These are phyloP conservation scores for Colletes gigas DNA, from an alignment of 1,140 invertebrate genomes.

Conservation along the genomic window DNA sequence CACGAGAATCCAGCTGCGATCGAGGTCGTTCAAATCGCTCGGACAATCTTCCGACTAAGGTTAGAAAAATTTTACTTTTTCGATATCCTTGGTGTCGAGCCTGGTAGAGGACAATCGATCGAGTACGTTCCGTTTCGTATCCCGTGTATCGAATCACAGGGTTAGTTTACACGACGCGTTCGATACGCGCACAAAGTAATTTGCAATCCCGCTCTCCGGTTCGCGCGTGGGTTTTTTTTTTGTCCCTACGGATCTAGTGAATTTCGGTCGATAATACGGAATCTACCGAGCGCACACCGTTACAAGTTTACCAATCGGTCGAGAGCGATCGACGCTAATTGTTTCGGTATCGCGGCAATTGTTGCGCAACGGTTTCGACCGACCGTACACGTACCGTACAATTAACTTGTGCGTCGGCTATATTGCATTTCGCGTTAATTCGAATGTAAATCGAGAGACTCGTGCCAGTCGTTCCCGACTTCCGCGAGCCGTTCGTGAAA, in stretches of 20 bases:
- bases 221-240: neutral
- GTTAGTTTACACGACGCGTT: too few species aligned
- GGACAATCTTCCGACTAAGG: too few species aligned
- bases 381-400: neutral
- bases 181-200: too few species aligned
- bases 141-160: too few species aligned
- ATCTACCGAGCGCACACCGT: too few species aligned
- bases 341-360: neutral
- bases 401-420: neutral
- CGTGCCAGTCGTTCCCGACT: neutral
- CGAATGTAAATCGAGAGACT: constrained; percentile 15
- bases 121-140: too few species aligned
- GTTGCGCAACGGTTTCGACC: neutral
- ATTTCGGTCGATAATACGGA: neutral
- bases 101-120: neutral
- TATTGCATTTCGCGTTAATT: neutral
- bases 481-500: constrained; percentile 16
- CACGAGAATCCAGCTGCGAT: too few species aligned
- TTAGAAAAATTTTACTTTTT: neutral
- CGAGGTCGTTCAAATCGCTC: neutral
- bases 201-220: too few species aligned
- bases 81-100: neutral
- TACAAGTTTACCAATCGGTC: neutral
- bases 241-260: neutral
- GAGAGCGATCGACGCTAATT: neutral